A percentile compares a stretch with the other conserved stretches of the same genome.
These are phyloP conservation scores for Morelia viridis DNA, from an alignment of 2,797 vertebrate species.

Conservation along the genomic window DNA sequence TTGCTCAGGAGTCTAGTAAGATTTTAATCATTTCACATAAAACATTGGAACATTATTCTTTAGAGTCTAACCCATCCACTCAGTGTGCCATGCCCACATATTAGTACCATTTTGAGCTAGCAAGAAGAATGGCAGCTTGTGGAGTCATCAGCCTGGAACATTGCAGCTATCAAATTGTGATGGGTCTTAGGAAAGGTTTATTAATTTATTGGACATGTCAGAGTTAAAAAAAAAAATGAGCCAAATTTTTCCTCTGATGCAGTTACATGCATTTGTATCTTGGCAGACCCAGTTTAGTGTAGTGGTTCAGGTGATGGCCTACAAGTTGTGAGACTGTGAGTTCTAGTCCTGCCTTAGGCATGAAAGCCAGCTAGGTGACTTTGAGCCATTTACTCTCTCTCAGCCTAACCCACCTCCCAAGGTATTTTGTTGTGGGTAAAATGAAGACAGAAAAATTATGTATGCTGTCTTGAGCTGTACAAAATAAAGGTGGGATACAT, in stretches of 20 bases:
- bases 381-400: not conserved
- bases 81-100: not conserved
- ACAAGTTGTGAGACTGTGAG: not conserved
- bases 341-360: not conserved
- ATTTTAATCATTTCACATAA: not conserved
- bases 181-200: not conserved
- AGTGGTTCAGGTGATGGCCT: not conserved
- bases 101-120: not conserved
- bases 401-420: not conserved
- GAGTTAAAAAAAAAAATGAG: not conserved
- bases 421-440: not conserved
- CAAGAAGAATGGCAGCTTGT: not conserved
- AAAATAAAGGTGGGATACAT: not conserved
- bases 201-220: not conserved
- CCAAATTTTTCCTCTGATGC: not conserved
- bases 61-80: not conserved
- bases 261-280: not conserved
- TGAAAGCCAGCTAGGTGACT: not conserved
- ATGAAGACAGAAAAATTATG: not conserved
- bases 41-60: not conserved
- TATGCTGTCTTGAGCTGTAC: not conserved
- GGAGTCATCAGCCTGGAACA: not conserved
- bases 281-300: not conserved
- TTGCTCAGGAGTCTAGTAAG: not conserved
- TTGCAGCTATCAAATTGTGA: not conserved